Percentiles rank a stretch among this genome's conserved stretches.
Conservation (phyloP, 2,113 vertebrate species). For the Egretta garzetta region DNA sequence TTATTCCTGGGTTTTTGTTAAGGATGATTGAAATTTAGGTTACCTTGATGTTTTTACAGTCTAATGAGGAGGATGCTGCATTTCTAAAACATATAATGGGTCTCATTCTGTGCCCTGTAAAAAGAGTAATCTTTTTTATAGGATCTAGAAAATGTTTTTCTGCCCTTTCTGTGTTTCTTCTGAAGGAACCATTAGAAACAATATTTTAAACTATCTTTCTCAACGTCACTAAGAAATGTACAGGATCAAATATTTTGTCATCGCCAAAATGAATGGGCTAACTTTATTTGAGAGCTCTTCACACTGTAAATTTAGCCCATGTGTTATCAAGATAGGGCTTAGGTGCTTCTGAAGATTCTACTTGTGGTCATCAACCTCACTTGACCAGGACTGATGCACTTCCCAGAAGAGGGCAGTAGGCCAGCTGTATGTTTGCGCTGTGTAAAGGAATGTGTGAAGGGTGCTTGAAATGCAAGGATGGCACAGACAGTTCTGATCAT, state of each 20-base stretch:
- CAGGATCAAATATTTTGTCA: neutral
- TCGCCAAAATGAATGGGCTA: neutral
- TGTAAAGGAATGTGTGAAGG: neutral
- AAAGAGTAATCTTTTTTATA: neutral
- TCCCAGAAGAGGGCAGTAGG: neutral
- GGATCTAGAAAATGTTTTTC: neutral
- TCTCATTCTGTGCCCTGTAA: neutral
- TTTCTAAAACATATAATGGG: neutral
- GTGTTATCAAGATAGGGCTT: neutral
- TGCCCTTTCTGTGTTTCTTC: neutral
- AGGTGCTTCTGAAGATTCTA: neutral
- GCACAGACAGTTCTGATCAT: neutral
- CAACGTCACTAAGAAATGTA: neutral
- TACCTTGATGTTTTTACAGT: neutral
- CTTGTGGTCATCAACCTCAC: neutral
- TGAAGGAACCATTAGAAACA: neutral
- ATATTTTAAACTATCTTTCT: neutral
- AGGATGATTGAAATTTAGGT: neutral
- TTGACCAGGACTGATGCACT: neutral
- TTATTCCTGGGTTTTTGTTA: constrained; percentile 41
- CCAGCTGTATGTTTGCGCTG: fast-evolving
- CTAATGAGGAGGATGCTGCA: neutral
- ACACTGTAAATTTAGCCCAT: neutral
- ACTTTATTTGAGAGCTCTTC: neutral
- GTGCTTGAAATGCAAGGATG: neutral